These are phyloP conservation scores for Boloria euphrosyne DNA, from an alignment of 2,888 invertebrate genomes.

Conservation along the genomic window DNA sequence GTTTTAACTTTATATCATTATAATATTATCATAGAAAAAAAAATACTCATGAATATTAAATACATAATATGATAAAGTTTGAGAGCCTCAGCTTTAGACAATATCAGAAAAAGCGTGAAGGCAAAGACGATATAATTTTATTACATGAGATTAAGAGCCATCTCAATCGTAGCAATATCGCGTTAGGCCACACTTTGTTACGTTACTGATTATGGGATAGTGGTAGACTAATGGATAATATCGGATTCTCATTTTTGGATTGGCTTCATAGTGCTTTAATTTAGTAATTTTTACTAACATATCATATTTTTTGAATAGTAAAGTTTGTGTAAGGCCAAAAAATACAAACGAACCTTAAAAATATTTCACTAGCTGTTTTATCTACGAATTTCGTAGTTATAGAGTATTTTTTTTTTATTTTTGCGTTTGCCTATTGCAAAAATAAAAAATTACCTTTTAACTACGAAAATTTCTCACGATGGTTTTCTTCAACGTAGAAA, in stretches of 20 bases:
- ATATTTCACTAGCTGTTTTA: too few relatives aligned
- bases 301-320: too few relatives aligned
- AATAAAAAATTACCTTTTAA: too few relatives aligned
- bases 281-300: background rate
- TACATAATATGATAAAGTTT: background rate
- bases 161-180: slow-evolving; percentile 21
- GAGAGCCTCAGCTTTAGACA: slow-evolving; percentile 9
- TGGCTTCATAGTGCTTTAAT: background rate
- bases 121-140: slow-evolving; percentile 19
- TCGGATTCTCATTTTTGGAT: background rate
- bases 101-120: slow-evolving; percentile 21
- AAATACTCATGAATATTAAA: background rate
- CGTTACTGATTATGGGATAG: slow-evolving; percentile 9
- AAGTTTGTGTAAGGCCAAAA: too few relatives aligned
- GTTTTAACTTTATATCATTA: too few relatives aligned
- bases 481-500: too few relatives aligned
- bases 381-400: too few relatives aligned
- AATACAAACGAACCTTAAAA: too few relatives aligned
- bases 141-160: slow-evolving; percentile 22
- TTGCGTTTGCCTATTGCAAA: too few relatives aligned
- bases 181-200: slow-evolving; percentile 15
- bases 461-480: too few relatives aligned
- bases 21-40: too few relatives aligned
- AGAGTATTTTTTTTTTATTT: too few relatives aligned
- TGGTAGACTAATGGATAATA: slow-evolving; percentile 10